Percentiles rank a stretch among this genome's conserved stretches.
These are phyloP conservation scores for Calameuta filiformis DNA, from an alignment of 2,888 invertebrate species.

Conservation along the genomic window DNA sequence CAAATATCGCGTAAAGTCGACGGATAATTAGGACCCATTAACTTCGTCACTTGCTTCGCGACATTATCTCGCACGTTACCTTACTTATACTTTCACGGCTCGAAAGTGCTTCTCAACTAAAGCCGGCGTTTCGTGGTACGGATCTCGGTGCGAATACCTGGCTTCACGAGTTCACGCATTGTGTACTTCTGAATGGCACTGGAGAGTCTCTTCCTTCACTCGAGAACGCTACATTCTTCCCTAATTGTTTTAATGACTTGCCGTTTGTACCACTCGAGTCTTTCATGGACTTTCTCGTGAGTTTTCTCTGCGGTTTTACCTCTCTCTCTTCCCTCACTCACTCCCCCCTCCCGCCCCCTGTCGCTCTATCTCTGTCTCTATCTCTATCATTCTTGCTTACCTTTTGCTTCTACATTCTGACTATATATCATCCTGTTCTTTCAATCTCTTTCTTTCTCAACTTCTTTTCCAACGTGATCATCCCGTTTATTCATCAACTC, in stretches of 20 bases:
- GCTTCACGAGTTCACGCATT: not conserved
- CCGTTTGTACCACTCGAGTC: constrained; percentile 25
- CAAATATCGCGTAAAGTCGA: not conserved
- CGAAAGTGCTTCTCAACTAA: not conserved
- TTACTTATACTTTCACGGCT: not conserved
- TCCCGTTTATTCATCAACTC: not conserved
- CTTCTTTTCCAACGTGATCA: not conserved
- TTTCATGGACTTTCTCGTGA: constrained; percentile 10
- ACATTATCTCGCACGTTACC: not conserved
- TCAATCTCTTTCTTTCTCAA: too few relatives aligned
- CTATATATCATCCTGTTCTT: not conserved
- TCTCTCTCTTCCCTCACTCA: not conserved
- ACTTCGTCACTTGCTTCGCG: not conserved
- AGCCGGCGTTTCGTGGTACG: not conserved
- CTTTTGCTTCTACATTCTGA: constrained; percentile 11
- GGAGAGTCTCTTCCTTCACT: not conserved
- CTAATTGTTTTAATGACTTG: constrained; percentile 57
- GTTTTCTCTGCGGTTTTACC: constrained; percentile 8
- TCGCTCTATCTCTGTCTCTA: constrained; percentile 2
- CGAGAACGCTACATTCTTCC: constrained; percentile 24
- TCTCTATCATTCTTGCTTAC: constrained; percentile 16
- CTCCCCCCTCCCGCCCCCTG: constrained; percentile 6
- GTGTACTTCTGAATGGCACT: not conserved
- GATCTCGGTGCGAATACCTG: not conserved
- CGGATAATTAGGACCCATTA: not conserved